Evolutionary conservation across 2,888 invertebrate genomes (phyloP), one percentile per base, ranked within the genome.

Genomic region (Junonia oenone): DNA sequence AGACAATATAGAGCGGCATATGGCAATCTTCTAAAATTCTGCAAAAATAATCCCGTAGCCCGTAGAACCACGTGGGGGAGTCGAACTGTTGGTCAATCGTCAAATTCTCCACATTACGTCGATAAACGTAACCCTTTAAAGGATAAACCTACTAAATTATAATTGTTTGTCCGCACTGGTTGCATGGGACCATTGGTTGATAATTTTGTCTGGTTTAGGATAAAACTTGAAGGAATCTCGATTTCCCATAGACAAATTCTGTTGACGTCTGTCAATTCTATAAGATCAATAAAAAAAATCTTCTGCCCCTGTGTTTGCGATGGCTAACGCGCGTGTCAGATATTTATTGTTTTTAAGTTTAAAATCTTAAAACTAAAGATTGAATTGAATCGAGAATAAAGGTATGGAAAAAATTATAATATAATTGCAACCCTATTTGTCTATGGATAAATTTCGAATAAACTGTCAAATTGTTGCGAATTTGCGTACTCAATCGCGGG

Each of bases 1-100:
- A 92, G 95, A 62, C 95, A 96, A 69, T 97, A 97, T 74, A 72
- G 92, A 59, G 91, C 92, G 1, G 93, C 93, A 0, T 93, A 93
- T 68, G 89, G 85, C 2, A 92, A 92, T 66, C 73, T 93, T 17
- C 78, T 92, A 8, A 87, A 81, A 62, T 73, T 86, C 46, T 90
- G 86, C 58, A 79, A 78, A 51, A 87, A 81, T 37, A 86, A 78
- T 46, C 79, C 85, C 0, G 82, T 81, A 0, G 69, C 80, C 1
- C 67, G 76, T 51, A 67, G 87, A 11, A 86, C 88, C 0, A 90
- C 89, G 0, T 85, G 84, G 83, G 91, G 90, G 11, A 90, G 90
- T 61, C 66, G 85, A 35, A 90, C 90, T 0, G 80, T 87, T 14
- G 90, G 87, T 0, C 88, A 88, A 43, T 88, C 88, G 0, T 90